Conservation (phyloP, 2,113 vertebrate species). For the Nyctibius bracteatus region DNA sequence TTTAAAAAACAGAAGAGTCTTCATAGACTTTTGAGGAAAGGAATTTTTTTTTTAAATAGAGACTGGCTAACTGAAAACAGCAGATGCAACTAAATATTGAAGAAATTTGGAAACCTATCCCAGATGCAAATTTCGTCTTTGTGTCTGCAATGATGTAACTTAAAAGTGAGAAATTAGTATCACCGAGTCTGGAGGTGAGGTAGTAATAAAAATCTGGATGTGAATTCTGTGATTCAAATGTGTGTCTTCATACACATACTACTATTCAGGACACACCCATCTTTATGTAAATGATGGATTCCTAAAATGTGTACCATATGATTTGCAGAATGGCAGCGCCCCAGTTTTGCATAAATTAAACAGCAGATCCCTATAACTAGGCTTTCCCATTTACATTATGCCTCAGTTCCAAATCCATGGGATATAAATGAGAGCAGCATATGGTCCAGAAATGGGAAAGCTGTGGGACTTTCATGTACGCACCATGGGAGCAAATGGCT, state of each 20-base stretch:
- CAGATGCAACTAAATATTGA: neutral
- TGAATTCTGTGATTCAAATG: neutral
- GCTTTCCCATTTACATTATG: conserved; percentile 38
- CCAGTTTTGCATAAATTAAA: conserved; percentile 48
- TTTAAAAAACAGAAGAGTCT: neutral
- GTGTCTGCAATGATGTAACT: neutral
- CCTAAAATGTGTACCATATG: neutral
- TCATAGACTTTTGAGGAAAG: neutral
- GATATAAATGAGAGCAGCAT: conserved; percentile 59
- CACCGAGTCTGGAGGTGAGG: neutral
- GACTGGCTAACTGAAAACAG: neutral
- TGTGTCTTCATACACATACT: neutral
- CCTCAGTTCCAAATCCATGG: conserved; percentile 49
- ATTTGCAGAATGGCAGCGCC: conserved; percentile 13
- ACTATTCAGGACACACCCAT: neutral
- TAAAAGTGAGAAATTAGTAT: neutral
- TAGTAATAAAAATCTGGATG: neutral
- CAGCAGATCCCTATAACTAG: neutral
- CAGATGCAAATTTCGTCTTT: neutral
- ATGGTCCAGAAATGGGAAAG: conserved; percentile 54
- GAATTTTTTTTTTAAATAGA: neutral
- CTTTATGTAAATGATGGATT: conserved; percentile 11
- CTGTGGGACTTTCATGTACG: conserved; percentile 56
- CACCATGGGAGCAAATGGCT: conserved; percentile 54
- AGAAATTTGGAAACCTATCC: neutral